Evolutionary conservation across 2,113 vertebrate genomes (phyloP).

Genomic region (Ciconia maguari): DNA sequence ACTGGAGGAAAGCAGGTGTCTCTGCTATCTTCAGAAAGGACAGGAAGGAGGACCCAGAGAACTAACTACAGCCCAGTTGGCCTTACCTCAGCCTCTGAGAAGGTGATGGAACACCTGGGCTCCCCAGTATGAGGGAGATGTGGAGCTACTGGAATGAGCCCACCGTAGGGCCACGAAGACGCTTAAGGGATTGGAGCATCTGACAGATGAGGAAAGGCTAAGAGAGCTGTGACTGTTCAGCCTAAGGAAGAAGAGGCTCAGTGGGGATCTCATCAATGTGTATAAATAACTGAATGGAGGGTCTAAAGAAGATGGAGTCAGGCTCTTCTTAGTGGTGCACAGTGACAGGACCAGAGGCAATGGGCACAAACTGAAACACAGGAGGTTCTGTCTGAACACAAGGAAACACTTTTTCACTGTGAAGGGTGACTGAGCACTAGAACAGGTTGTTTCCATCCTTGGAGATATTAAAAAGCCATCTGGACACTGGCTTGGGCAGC

Average conservation of each 20-base stretch:
- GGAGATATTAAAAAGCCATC: background rate
- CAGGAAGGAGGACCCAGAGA: background rate
- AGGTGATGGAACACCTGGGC: background rate
- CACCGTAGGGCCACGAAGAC: background rate
- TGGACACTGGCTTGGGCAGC: background rate
- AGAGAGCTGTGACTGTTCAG: background rate
- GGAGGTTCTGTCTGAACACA: background rate
- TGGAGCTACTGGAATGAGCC: background rate
- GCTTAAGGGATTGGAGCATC: background rate
- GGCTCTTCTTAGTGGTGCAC: background rate
- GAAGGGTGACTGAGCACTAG: background rate
- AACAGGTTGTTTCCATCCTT: background rate
- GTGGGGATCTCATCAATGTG: background rate
- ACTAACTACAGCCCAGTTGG: background rate
- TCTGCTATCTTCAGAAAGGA: background rate
- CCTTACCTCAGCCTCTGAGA: background rate
- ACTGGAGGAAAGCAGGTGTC: background rate
- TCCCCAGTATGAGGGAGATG: background rate
- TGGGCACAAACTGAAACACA: background rate
- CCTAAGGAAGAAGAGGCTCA: background rate
- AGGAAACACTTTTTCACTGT: background rate
- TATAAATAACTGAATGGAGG: background rate
- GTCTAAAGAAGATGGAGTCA: background rate
- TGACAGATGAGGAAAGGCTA: background rate
- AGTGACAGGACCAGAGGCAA: background rate